Conservation (phyloP, 2,888 invertebrate genomes). For the Litoditis marina region DNA sequence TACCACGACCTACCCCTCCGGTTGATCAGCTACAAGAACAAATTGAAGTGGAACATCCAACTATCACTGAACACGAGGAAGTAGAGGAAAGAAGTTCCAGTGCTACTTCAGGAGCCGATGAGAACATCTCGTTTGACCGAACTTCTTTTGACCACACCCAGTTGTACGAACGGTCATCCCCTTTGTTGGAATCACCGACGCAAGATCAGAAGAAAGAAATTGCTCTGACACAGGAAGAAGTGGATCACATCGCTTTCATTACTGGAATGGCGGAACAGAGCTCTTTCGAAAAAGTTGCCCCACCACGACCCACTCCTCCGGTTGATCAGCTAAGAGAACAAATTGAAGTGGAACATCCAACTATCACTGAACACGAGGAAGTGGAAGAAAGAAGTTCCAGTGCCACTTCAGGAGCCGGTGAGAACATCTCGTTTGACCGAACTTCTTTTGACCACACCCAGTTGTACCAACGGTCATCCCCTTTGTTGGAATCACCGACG, state of each 20-base stretch:
- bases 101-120: conserved; percentile 19
- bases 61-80: conserved; percentile 3
- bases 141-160: neutral
- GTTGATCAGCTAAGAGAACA: no score
- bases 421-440: neutral
- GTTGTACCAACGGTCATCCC: conserved; percentile 11
- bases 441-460: conserved; percentile 3
- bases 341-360: conserved; percentile 10
- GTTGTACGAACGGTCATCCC: conserved; percentile 8
- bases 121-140: conserved; percentile 11
- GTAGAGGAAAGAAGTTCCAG: conserved; percentile 5
- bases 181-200: conserved; percentile 6
- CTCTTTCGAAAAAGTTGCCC: conserved; percentile 17
- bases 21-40: neutral
- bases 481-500: neutral
- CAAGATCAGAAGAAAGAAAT: conserved; percentile 8
- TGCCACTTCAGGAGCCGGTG: conserved; percentile 22
- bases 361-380: conserved; percentile 15
- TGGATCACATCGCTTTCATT: conserved; percentile 26
- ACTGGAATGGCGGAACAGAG: conserved; percentile 16
- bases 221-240: conserved; percentile 18
- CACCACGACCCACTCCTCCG: conserved; percentile 14
- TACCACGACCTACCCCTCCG: no score
- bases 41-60: neutral
- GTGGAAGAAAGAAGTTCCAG: conserved; percentile 18